Percentiles rank a stretch among this genome's conserved stretches.
These are phyloP conservation scores for Aphaenogaster rudis DNA, from an alignment of 1,140 invertebrate genomes.

Conservation along the genomic window DNA sequence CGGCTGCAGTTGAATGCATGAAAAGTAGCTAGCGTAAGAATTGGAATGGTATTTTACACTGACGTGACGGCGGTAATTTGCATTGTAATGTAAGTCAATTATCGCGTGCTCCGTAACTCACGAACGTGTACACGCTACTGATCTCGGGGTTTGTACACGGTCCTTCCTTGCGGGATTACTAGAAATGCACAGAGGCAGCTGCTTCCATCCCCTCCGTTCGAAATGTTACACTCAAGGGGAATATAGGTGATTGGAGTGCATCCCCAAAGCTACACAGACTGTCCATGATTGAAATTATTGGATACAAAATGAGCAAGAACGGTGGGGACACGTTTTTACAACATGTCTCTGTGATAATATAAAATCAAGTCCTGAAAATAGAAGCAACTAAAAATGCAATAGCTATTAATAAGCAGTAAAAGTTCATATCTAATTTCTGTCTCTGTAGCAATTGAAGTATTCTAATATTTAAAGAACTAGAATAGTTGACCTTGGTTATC, in stretches of 20 bases:
- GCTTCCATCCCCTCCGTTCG: conserved; percentile 50
- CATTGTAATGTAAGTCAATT: conserved; percentile 76
- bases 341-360: neutral
- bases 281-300: conserved; percentile 46
- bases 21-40: conserved; percentile 58
- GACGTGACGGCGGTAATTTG: conserved; percentile 74
- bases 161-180: conserved; percentile 49
- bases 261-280: conserved; percentile 24
- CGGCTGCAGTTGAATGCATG: conserved; percentile 27
- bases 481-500: neutral
- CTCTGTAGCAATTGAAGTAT: too few species aligned
- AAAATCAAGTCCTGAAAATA: neutral
- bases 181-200: conserved; percentile 68
- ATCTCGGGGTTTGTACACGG: conserved; percentile 52
- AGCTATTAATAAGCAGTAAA: neutral
- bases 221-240: conserved; percentile 57
- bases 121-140: conserved; percentile 70
- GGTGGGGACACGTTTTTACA: too few species aligned
- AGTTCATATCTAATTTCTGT: neutral
- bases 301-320: neutral
- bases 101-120: conserved; percentile 71
- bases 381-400: neutral
- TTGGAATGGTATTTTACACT: conserved; percentile 61
- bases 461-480: neutral
- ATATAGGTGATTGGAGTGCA: conserved; percentile 59